Evolutionary conservation across 2,797 vertebrate genomes (phyloP).

Genomic region (Lophura swinhoii): DNA sequence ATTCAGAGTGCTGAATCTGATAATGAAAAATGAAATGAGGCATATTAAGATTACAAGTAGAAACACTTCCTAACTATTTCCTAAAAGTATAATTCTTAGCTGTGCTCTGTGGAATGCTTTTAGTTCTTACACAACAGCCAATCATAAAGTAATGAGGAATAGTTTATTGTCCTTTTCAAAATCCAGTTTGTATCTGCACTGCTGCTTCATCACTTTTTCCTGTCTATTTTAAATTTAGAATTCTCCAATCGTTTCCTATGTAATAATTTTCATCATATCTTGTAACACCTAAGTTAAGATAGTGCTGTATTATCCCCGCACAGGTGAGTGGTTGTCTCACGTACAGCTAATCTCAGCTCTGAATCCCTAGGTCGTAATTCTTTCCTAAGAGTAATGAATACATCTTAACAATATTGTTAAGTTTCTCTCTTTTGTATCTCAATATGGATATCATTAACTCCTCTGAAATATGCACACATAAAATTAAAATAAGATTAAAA

Average conservation of each 20-base stretch:
- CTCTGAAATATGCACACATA: not conserved
- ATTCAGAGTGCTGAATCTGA: constrained; percentile 38
- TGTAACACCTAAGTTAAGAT: not conserved
- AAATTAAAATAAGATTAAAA: not conserved
- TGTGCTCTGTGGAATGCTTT: not conserved
- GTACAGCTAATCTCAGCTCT: fast-evolving
- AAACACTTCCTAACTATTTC: constrained; percentile 10
- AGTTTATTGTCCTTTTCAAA: constrained; percentile 3
- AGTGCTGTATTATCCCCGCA: not conserved
- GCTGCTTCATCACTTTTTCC: not conserved
- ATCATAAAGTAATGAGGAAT: not conserved
- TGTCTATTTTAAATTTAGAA: not conserved
- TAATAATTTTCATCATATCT: not conserved
- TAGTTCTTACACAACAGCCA: not conserved
- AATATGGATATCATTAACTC: not conserved
- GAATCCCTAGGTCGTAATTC: not conserved
- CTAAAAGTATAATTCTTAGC: constrained; percentile 16
- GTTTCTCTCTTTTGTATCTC: not conserved
- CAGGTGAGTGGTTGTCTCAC: fast-evolving
- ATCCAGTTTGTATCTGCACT: not conserved
- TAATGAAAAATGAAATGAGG: constrained; percentile 49
- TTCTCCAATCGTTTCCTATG: not conserved
- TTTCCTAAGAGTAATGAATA: not conserved
- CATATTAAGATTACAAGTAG: constrained; percentile 13
- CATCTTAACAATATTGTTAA: not conserved